These are phyloP conservation scores for Gulo gulo DNA, from an alignment of 2,113 vertebrate genomes.

Conservation along the genomic window DNA sequence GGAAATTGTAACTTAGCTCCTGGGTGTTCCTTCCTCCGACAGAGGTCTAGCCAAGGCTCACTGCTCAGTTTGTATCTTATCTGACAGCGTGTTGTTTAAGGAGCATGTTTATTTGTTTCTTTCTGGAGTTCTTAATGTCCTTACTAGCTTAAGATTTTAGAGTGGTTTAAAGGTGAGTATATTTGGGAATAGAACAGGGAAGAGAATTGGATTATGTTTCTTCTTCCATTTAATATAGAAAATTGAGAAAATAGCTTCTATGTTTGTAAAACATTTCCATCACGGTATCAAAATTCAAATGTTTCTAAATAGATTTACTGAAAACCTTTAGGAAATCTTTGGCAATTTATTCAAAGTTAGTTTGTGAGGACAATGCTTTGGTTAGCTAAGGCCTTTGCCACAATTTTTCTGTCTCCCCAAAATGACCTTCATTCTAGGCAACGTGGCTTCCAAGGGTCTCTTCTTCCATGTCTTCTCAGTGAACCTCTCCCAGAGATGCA, in stretches of 20 bases:
- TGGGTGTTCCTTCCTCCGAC: not conserved
- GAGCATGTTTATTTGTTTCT: not conserved
- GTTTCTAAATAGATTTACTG: not conserved
- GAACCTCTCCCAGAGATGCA: not conserved
- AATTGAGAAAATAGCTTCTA: not conserved
- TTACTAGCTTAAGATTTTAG: not conserved
- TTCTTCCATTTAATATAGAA: not conserved
- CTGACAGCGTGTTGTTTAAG: not conserved
- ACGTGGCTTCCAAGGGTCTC: not conserved
- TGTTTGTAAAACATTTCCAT: slow-evolving; percentile 4
- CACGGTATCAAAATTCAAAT: not conserved
- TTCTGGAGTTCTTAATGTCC: not conserved
- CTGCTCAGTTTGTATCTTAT: not conserved
- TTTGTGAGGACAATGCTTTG: not conserved
- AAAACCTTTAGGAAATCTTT: not conserved
- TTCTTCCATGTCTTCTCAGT: not conserved
- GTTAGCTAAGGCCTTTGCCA: not conserved
- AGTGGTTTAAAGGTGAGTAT: not conserved
- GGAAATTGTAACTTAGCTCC: not conserved
- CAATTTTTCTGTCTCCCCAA: not conserved
- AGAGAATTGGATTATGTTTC: not conserved
- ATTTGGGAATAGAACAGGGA: not conserved
- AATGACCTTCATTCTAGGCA: not conserved
- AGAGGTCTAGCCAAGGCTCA: not conserved
- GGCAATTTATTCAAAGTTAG: not conserved